These are phyloP conservation scores for Noctua pronuba DNA, from an alignment of 2,888 invertebrate genomes.

Conservation along the genomic window DNA sequence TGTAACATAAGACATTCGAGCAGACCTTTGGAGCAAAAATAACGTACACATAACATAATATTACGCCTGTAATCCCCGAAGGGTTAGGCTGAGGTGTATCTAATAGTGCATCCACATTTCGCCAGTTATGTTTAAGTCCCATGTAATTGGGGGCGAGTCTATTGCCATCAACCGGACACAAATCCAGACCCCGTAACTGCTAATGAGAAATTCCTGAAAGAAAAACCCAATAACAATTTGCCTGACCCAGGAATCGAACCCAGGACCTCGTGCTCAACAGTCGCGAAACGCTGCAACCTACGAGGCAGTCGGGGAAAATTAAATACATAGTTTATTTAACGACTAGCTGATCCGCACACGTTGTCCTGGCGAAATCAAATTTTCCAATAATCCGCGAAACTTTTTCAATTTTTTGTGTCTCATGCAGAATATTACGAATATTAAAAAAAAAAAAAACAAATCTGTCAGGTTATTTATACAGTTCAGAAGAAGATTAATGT, in stretches of 20 bases:
- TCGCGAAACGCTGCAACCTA: too few species aligned
- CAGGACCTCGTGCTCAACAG: too few species aligned
- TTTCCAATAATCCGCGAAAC: neutral
- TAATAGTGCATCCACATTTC: too few species aligned
- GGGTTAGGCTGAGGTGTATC: neutral
- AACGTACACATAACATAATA: neutral
- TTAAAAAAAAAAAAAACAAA: conserved; percentile 6
- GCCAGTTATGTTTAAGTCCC: too few species aligned
- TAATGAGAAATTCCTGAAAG: too few species aligned
- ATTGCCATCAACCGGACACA: too few species aligned
- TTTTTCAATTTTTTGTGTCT: neutral
- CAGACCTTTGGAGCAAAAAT: neutral
- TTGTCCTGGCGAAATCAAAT: conserved; percentile 2
- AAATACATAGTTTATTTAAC: neutral
- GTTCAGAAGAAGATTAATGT: neutral
- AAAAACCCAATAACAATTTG: too few species aligned
- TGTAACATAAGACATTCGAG: too few species aligned
- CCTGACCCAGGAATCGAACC: too few species aligned
- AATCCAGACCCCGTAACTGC: too few species aligned
- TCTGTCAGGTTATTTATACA: neutral
- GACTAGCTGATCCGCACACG: neutral
- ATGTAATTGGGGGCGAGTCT: too few species aligned
- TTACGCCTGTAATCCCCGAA: neutral
- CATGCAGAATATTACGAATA: neutral
- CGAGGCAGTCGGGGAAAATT: neutral